These are phyloP conservation scores for Apis laboriosa DNA, from an alignment of 1,140 invertebrate genomes.

Conservation along the genomic window DNA sequence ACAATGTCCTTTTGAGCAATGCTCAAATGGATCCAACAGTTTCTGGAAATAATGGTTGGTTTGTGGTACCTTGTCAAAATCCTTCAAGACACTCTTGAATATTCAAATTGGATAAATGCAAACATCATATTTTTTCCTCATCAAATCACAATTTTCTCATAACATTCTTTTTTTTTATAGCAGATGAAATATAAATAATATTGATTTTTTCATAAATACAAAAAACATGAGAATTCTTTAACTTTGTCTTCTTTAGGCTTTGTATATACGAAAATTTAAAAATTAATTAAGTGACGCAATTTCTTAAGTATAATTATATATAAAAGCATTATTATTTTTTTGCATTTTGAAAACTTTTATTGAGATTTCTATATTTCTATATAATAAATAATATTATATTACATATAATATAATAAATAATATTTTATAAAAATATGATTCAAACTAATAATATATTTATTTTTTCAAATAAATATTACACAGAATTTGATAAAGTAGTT, in stretches of 20 bases:
- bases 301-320: not conserved
- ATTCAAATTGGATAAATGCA: not conserved
- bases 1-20: slow-evolving; percentile 39
- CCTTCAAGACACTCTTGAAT: slow-evolving; percentile 70
- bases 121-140: not conserved
- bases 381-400: not conserved
- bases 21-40: slow-evolving; percentile 55
- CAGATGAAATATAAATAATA: not conserved
- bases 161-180: not conserved
- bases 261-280: not conserved
- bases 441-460: not conserved
- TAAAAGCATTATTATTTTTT: not conserved
- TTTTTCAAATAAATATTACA: not conserved
- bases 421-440: not conserved
- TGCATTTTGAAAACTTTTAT: slow-evolving; percentile 14
- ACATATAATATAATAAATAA: too few species aligned
- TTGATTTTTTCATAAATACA: not conserved
- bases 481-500: not conserved
- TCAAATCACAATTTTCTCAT: not conserved
- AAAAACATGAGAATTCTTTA: not conserved
- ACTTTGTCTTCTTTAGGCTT: too few species aligned
- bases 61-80: slow-evolving; percentile 75
- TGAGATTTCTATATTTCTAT: not conserved
- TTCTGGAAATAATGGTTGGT: slow-evolving; percentile 75
- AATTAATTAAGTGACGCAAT: not conserved